phyloP scores from a whole-genome alignment of 1,140 invertebrate species.

The Tetramorium alpestre region DNA sequence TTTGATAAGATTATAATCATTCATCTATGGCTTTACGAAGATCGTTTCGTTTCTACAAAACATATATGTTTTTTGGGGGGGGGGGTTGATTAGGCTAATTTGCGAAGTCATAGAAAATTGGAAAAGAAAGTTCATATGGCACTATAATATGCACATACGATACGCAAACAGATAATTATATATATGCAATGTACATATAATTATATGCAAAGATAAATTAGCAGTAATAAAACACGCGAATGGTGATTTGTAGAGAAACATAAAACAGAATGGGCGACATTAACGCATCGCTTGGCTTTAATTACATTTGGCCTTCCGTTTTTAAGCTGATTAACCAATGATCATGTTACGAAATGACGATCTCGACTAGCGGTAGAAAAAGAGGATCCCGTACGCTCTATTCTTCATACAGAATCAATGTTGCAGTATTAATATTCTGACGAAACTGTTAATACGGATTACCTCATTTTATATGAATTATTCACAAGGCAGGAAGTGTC shows the following conservation, averaged over 20 bases:
- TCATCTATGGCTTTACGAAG: not conserved
- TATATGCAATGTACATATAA: not conserved
- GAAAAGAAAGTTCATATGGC: not conserved
- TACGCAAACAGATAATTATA: not conserved
- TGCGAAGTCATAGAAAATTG: not conserved
- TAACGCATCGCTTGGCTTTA: not conserved
- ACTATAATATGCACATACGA: not conserved
- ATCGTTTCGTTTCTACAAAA: not conserved
- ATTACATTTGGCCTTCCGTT: not conserved
- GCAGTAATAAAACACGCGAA: not conserved
- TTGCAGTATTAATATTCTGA: not conserved
- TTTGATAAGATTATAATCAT: not conserved
- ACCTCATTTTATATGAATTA: constrained; percentile 17
- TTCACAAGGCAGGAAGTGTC: not conserved
- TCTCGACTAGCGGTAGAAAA: not conserved
- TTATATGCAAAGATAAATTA: not conserved
- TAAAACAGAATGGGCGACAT: not conserved
- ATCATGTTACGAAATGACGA: constrained; percentile 4
- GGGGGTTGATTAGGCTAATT: not conserved
- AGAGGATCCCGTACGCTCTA: not conserved
- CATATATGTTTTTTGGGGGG: not conserved
- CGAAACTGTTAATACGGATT: not conserved
- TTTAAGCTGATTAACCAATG: constrained; percentile 7
- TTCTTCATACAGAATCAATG: not conserved
- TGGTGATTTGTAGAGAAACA: not conserved